phyloP scores from a whole-genome alignment of 1,140 invertebrate species.

The Mercenaria mercenaria region DNA sequence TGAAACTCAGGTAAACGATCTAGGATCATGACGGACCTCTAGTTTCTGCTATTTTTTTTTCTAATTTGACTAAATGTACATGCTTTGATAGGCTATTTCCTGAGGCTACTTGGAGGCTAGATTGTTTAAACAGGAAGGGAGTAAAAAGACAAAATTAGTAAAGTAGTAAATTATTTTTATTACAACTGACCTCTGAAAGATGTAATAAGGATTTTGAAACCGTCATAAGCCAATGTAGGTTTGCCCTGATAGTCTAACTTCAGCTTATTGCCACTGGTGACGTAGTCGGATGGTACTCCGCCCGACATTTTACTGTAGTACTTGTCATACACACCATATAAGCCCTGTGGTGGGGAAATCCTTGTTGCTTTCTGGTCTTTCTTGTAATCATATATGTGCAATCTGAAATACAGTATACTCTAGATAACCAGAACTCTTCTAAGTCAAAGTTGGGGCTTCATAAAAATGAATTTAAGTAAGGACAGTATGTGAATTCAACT shows the following conservation, averaged over 20 bases:
- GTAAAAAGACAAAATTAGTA: no score
- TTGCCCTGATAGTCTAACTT: constrained; percentile 60
- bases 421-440: background rate
- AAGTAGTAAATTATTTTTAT: no score
- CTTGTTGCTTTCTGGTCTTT: background rate
- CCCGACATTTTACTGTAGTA: constrained; percentile 18
- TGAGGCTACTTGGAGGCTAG: no score
- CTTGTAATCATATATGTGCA: constrained; percentile 59
- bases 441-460: no score
- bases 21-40: no score
- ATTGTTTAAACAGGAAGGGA: no score
- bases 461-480: no score
- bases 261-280: constrained; percentile 35
- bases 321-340: constrained; percentile 52
- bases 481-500: no score
- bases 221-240: constrained; percentile 54
- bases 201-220: constrained; percentile 59
- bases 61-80: no score
- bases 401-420: constrained; percentile 28
- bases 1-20: no score
- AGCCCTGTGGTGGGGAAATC: constrained; percentile 48
- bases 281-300: constrained; percentile 16
- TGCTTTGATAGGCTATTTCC: no score
- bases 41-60: no score
- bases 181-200: constrained; percentile 59